Conservation (phyloP, 2,888 invertebrate species). For the Palloptera scutellata region DNA sequence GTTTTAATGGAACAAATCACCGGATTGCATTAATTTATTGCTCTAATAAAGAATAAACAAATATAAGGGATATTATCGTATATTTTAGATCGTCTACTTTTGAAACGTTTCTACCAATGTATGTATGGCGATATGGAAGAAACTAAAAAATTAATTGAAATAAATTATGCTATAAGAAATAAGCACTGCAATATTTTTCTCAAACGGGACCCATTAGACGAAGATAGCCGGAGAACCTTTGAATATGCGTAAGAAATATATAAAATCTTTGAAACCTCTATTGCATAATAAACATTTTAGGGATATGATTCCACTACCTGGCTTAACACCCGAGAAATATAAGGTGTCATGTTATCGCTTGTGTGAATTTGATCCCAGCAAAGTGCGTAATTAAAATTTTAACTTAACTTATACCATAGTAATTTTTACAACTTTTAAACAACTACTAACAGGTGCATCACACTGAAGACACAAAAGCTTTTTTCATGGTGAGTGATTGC, state of each 20-base stretch:
- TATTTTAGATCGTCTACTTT: slow-evolving; percentile 52
- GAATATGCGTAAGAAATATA: slow-evolving; percentile 50
- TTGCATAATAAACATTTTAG: slow-evolving; percentile 17
- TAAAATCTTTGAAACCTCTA: background rate
- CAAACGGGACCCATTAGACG: slow-evolving; percentile 64
- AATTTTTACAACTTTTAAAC: background rate
- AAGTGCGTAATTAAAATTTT: slow-evolving; percentile 40
- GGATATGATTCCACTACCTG: slow-evolving; percentile 35
- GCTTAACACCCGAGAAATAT: slow-evolving; percentile 36
- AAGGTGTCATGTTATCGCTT: slow-evolving; percentile 73
- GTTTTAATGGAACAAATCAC: too few species aligned
- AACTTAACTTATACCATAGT: background rate
- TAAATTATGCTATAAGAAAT: slow-evolving; percentile 65
- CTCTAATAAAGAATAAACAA: too few species aligned
- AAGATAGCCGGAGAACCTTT: slow-evolving; percentile 48
- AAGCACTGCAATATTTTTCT: slow-evolving; percentile 67
- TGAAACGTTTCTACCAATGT: slow-evolving; percentile 54
- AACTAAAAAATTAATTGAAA: slow-evolving; percentile 53
- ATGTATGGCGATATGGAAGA: slow-evolving; percentile 51
- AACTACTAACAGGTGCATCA: slow-evolving; percentile 67
- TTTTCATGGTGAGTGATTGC: slow-evolving; percentile 77
- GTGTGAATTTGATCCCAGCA: slow-evolving; percentile 69
- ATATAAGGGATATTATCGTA: too few species aligned
- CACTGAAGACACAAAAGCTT: slow-evolving; percentile 72
- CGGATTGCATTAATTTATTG: too few species aligned